A percentile compares a stretch with the other conserved stretches of the same genome.
These are phyloP conservation scores for Habrosyne pyritoides DNA, from an alignment of 2,888 invertebrate species.

Conservation along the genomic window DNA sequence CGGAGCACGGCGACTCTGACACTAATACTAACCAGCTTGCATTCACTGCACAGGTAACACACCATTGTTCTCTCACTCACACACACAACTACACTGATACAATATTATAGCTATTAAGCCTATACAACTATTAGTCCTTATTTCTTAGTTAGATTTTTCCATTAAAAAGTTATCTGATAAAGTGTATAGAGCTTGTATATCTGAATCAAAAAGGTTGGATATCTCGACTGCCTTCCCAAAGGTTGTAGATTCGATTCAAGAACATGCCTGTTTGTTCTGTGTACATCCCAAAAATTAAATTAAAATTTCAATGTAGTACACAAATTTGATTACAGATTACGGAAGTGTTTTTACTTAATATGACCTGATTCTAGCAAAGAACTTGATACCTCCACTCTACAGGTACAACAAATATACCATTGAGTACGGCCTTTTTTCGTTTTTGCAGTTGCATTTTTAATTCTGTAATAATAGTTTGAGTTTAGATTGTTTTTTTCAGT, in stretches of 20 bases:
- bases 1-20: constrained; percentile 83
- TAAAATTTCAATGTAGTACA: too few species aligned
- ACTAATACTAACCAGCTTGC: constrained; percentile 75
- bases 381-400: neutral
- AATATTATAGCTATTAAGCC: too few species aligned
- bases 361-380: neutral
- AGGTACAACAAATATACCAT: neutral
- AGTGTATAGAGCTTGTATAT: too few species aligned
- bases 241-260: too few species aligned
- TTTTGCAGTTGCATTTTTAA: neutral
- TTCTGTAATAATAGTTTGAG: neutral
- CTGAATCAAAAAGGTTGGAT: too few species aligned
- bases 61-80: constrained; percentile 20
- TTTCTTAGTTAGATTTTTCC: too few species aligned
- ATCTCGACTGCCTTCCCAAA: too few species aligned
- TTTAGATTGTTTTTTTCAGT: neutral
- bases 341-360: constrained; percentile 7
- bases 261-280: too few species aligned
- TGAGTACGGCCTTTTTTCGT: neutral
- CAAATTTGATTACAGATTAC: neutral
- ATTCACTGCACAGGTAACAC: constrained; percentile 77
- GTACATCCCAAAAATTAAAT: too few species aligned
- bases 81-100: neutral
- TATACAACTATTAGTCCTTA: too few species aligned
- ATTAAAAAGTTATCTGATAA: too few species aligned